Base-by-base conservation (phyloP, 2,113 vertebrate genomes). In the Picathartes gymnocephalus region DNA sequence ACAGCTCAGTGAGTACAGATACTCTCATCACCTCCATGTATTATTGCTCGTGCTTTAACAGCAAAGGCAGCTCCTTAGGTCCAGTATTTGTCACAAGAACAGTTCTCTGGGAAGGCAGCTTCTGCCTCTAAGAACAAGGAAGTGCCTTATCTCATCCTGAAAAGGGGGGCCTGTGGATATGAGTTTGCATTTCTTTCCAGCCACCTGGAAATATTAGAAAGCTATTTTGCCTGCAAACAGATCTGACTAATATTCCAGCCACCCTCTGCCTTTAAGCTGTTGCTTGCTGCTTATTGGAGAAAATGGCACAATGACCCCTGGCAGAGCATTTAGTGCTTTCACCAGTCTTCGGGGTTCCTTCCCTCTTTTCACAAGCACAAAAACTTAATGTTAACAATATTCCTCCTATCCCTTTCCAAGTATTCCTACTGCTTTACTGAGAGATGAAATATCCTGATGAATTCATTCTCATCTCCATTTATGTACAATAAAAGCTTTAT, bases 31-130 rank as follows among this genome's bases (percentile, higher is more conserved):
- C 13, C 25, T 73, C 50, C 15, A 4, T 3, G 4, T n/a, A n/a
- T n/a, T 4, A 2, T 1, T 35, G 25, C 21, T 47, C 5, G 4
- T 1, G 2, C 47, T 66, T 21, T 27, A n/a, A 23, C 3, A 81
- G 42, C 31, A 42, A 25, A 53, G 13, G 16, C 12, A 31, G 31
- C 9, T 23, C 70, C 15, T 21, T 12, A 19, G 47, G 16, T 45
- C 37, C 23, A 25, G 12, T 6, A 19, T 13, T 17, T 31, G 13
- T 39, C 37, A 16, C 25, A 44, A 45, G 37, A 89, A 8, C 11
- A 18, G 21, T 5, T 31, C 31, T 65, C 77, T 44, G 45, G 56
- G 60, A 71, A 88, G 74, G 71, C 17, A 54, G 9, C 21, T 19
- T 11, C 6, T 16, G 21, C 8, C n/a, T 87, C 66, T 45, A 13